Evolutionary conservation across 2,797 vertebrate genomes (phyloP), one percentile per base, ranked within the genome.

Genomic region (Garrulus glandarius): DNA sequence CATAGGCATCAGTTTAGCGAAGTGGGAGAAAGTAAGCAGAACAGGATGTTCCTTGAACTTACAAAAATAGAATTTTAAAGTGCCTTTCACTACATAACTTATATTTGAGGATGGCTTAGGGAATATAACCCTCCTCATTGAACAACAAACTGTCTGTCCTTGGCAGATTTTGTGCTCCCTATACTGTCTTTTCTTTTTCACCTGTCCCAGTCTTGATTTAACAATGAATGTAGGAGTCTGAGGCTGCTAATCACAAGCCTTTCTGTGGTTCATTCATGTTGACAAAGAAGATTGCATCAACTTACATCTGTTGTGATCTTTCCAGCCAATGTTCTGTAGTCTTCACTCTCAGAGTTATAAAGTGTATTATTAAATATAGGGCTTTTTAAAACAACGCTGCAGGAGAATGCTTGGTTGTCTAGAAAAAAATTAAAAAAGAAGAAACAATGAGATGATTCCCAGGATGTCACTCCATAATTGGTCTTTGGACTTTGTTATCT

Each of bases 391-490:
- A 2, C 1, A 86, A 90, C 13, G 0, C 0, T 68, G 77, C 93
- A 95, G 57, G 59, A 11, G 93, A 97, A 90, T 39, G 90, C 41
- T 96, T 97, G 95, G 26, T 87, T 84, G 68, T 77, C 97, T 97
- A 93, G 20, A 20, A 52, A 22, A 82, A 30, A 55, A 16, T 27
- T 19, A 5, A 29, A 37, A 83, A 49, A 34, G 6, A 34, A 32
- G 7, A 37, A 86, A 74, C 9, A 18, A 49, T 50, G 23, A 59
- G 13, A 18, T 30, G 8, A 68, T 55, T 81, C 22, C 19, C 32
- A 80, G 23, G n/a, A 43, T 47, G 18, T 27, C 26, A 47, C 17
- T 55, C 44, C 47, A 76, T 6, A 32, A 16, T 7, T 89, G 34
- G 9, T 87, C 60, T 88, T 92, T 79, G 41, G n/a, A 63, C 36